Percentiles rank a stretch among this genome's conserved stretches.
Conservation (phyloP, 2,113 vertebrate species). For the Picathartes gymnocephalus region DNA sequence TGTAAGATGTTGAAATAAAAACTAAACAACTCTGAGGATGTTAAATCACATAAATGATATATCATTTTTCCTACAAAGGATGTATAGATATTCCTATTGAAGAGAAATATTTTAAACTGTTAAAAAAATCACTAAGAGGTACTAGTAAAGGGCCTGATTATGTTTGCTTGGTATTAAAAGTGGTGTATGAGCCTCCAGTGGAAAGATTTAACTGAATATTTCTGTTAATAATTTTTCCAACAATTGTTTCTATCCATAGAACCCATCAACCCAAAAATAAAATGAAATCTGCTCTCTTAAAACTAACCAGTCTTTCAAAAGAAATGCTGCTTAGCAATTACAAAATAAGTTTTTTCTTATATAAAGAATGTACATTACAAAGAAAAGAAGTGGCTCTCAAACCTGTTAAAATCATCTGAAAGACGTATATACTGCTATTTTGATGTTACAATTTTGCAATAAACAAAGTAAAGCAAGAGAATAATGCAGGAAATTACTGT, state of each 20-base stretch:
- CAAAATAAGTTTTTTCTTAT: neutral
- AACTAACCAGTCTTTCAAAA: neutral
- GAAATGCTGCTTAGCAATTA: neutral
- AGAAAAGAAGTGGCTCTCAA: neutral
- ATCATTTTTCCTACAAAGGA: neutral
- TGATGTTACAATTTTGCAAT: neutral
- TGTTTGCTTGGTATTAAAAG: neutral
- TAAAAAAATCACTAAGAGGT: neutral
- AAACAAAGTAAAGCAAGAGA: neutral
- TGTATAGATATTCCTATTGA: neutral
- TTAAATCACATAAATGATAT: neutral
- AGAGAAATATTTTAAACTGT: neutral
- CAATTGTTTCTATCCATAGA: neutral
- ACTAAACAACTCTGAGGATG: neutral
- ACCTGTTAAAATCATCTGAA: neutral
- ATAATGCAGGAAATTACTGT: neutral
- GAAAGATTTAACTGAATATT: neutral
- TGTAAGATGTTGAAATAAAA: neutral
- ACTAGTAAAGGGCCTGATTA: neutral
- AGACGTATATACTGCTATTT: neutral
- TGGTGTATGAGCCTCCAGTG: neutral
- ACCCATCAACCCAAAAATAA: neutral
- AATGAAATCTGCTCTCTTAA: neutral
- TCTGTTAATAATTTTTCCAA: neutral
- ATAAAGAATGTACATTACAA: neutral